Conservation (phyloP, 2,888 invertebrate species). For the Drosophila paracracens region DNA sequence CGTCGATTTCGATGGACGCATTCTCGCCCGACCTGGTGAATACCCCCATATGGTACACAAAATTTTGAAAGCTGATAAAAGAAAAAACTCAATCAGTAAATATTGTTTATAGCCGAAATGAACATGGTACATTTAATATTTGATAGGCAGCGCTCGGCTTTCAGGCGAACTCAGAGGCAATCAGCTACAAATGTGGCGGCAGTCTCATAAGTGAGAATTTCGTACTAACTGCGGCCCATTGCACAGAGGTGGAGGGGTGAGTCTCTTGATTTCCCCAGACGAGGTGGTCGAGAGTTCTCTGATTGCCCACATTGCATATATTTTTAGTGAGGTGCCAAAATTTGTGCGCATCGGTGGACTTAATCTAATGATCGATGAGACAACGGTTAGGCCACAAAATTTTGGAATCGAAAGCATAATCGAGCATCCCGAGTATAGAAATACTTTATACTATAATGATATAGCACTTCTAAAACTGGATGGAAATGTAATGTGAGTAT, state of each 20-base stretch:
- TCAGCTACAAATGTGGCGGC: slow-evolving; percentile 84
- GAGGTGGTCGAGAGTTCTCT: background rate
- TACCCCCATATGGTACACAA: slow-evolving; percentile 84
- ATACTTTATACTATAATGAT: slow-evolving; percentile 75
- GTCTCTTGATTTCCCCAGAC: slow-evolving; percentile 14
- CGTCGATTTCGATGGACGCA: slow-evolving; percentile 81
- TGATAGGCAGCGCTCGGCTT: slow-evolving; percentile 77
- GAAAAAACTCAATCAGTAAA: background rate
- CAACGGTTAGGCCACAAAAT: slow-evolving; percentile 69
- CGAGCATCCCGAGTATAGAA: slow-evolving; percentile 72
- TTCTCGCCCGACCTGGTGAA: slow-evolving; percentile 80
- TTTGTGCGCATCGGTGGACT: slow-evolving; percentile 82
- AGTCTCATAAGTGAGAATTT: slow-evolving; percentile 82
- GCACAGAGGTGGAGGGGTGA: slow-evolving; percentile 78
- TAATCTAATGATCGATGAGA: slow-evolving; percentile 74
- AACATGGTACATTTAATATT: slow-evolving; percentile 27
- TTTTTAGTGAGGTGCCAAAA: slow-evolving; percentile 67
- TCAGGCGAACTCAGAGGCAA: slow-evolving; percentile 30
- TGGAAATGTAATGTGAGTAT: slow-evolving; percentile 72
- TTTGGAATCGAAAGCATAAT: slow-evolving; percentile 62
- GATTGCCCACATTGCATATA: background rate
- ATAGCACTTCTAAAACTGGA: slow-evolving; percentile 77
- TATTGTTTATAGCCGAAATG: background rate
- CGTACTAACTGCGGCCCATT: slow-evolving; percentile 83
- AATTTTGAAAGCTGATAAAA: slow-evolving; percentile 8